Base-by-base conservation (phyloP, 2,113 vertebrate genomes). In the Balaenoptera acutorostrata region DNA sequence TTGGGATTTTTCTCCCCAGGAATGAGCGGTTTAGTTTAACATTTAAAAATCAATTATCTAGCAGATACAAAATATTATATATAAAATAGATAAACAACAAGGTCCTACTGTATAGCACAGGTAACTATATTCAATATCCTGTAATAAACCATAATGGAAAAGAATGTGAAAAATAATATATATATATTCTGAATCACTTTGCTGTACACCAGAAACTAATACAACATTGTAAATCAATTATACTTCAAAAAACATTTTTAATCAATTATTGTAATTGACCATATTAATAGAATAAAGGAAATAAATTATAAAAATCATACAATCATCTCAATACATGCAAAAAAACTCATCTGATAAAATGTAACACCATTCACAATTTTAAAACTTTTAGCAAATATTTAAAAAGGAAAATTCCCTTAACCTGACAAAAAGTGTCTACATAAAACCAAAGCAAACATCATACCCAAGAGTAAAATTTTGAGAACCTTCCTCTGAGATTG, bases 211-310 rank as follows among this genome's bases (percentile, higher is more conserved):
- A 75, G 74, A 49, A 33, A 20, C 15, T 75, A 31, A 75, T 9
- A 33, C 15, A 49, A 49, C 46, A 20, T 9, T 6, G 0, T 33
- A 49, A 75, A 49, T 49, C 74, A 49, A 33, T 46, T 49, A 49
- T 31, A 33, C 44, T 33, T 49, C 29, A 77, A 77, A 75, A 49
- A 33, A 1, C 0, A 0, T 52, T 11, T 75, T 33, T 33, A 49
- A 77, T 44, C 44, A 83, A 64, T 64, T 59, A 74, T 81, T 71
- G 2, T 75, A 75, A 81, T 8, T 83, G 39, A 78, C 5, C 8
- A 23, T 55, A 86, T 44, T 93, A 95, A 68, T 91, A 95, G 23
- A 64, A 64, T 46, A 78, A 96, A 92, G 20, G n/a, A 75, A 90
- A 69, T 31, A 61, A 27, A 78, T 36, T 41, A 77, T 75, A 83